These are phyloP conservation scores for Dreissena polymorpha DNA, from an alignment of 1,140 invertebrate species.

Conservation along the genomic window DNA sequence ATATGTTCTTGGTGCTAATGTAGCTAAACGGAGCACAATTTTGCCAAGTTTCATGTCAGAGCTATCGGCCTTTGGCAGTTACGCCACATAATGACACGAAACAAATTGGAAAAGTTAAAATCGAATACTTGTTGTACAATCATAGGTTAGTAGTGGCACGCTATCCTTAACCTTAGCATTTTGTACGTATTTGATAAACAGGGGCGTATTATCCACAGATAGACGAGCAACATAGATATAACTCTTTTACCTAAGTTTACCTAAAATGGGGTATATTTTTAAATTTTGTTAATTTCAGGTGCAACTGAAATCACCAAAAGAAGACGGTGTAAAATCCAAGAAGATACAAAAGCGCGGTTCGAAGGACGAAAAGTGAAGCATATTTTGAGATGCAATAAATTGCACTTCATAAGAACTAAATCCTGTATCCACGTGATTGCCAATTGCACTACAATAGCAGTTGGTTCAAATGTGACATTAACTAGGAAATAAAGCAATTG, in stretches of 20 bases:
- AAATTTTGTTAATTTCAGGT: slow-evolving; percentile 1
- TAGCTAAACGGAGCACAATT: too few relatives aligned
- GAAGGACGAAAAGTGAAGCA: too few relatives aligned
- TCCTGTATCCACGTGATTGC: too few relatives aligned
- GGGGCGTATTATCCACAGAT: neutral
- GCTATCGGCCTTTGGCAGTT: too few relatives aligned
- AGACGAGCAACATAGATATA: neutral
- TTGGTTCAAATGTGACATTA: too few relatives aligned
- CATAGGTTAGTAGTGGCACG: neutral
- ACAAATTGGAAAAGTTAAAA: neutral
- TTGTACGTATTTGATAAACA: neutral
- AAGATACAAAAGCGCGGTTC: neutral
- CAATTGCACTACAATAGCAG: too few relatives aligned
- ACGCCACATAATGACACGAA: neutral
- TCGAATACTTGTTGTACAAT: neutral
- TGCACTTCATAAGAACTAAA: too few relatives aligned
- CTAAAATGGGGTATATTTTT: neutral
- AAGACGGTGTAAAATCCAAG: slow-evolving; percentile 12
- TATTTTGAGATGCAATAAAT: too few relatives aligned
- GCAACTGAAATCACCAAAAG: slow-evolving; percentile 12
- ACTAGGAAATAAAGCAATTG: too few relatives aligned
- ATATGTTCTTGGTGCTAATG: too few relatives aligned
- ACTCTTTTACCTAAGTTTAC: neutral
- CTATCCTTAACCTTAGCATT: neutral
- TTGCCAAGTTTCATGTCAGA: too few relatives aligned